Evolutionary conservation across 2,797 vertebrate species (phyloP), one percentile per base, ranked within the genome.

Genomic region (Halcyon chelicuti): DNA sequence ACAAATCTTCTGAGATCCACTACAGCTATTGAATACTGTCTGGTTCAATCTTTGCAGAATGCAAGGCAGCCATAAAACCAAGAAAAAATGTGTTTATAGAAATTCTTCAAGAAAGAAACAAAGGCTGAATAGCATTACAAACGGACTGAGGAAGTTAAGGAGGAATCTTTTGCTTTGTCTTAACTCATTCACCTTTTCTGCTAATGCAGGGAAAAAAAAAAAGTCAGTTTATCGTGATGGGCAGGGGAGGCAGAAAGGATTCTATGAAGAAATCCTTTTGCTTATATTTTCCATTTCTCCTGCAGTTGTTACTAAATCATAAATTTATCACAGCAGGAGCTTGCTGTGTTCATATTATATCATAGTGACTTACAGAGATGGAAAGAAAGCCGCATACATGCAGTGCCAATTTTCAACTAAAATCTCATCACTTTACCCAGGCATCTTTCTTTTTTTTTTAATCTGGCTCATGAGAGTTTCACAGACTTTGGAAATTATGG

Each of bases 271-370:
- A 93, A 86, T 44, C 28, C 6, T 81, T 87, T 86, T 76, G 54
- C 89, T 82, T 85, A 19, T 82, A 77, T 92, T 96, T 94, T 96
- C 93, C 91, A 68, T 94, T 94, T 93, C 72, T 94, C 13, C 72
- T 84, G 61, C 40, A 72, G 78, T 91, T 85, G 91, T 93, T 91
- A 67, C 81, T 94, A 78, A 86, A 92, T 83, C 79, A 71, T 94
- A 75, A 92, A 87, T 91, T 87, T 73, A 81, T 88, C 90, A 80
- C 91, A 88, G 92, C 86, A 77, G 82, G 94, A 83, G 81, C 51
- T 90, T 88, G 63, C 71, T 4, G 5, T 80, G 65, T 85, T 95
- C 71, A 9, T 95, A 61, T 63, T 91, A 37, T 91, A 85, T 92
- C 88, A 88, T 77, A 55, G 74, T 58, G 42, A 73, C 67, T 91